Percentiles rank a stretch among this genome's conserved stretches.
phyloP scores from a whole-genome alignment of 2,113 vertebrate species.

The Dryoscopus gambensis region DNA sequence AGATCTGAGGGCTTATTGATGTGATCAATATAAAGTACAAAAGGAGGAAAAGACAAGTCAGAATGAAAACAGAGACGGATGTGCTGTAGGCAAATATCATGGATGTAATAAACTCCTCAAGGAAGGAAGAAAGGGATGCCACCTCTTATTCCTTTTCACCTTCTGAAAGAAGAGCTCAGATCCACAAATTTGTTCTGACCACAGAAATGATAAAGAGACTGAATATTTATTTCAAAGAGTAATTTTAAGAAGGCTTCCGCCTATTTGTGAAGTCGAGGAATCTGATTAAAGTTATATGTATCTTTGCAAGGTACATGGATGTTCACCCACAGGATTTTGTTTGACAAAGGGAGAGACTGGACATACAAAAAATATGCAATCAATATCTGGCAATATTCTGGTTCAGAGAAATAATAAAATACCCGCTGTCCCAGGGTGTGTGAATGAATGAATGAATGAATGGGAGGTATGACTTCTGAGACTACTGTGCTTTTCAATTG shows the following conservation, averaged over 20 bases:
- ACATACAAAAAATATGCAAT: neutral
- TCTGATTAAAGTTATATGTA: neutral
- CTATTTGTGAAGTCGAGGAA: neutral
- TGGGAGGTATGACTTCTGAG: neutral
- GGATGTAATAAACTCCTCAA: neutral
- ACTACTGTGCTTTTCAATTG: neutral
- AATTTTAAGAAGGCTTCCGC: neutral
- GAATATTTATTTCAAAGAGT: neutral
- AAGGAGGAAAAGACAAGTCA: neutral
- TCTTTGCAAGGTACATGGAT: neutral
- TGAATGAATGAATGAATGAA: neutral
- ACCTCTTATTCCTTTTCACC: neutral
- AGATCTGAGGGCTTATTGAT: neutral
- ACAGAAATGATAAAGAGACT: neutral
- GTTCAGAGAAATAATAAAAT: neutral
- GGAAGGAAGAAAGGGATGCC: neutral
- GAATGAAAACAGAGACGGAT: neutral
- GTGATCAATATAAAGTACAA: neutral
- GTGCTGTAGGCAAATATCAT: neutral
- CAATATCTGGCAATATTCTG: neutral
- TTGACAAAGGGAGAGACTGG: neutral
- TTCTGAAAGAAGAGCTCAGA: neutral
- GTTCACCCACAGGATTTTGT: neutral
- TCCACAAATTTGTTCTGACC: neutral
- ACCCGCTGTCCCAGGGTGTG: neutral